Evolutionary conservation across 2,888 invertebrate species (phyloP), one percentile per base, ranked within the genome.

Genomic region (Petrolisthes manimaculis): DNA sequence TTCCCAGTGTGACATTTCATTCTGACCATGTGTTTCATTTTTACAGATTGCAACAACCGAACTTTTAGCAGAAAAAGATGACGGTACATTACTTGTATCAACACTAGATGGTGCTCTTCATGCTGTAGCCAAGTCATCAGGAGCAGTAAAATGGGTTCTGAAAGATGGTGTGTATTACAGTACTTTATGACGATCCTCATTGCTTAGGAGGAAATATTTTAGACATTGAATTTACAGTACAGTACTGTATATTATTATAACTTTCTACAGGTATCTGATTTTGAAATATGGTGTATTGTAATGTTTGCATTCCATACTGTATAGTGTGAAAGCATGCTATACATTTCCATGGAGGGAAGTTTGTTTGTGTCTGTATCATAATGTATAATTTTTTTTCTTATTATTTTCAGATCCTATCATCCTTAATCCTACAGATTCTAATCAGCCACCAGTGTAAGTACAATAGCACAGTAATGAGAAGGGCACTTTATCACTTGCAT

Each of bases 71-170:
- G 91, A 89, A 37, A 86, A 37, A 53, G 77, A 86, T 67, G 91
- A 89, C 12, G 86, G 79, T 12, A 80, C 91, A 14, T 93, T 99
- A 92, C 95, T 99, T 91, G 96, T 98, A 92, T 97, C 98, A 78
- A 99, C 99, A 80, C 94, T 99, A 92, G 97, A 98, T 93, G 99
- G 99, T 91, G 96, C 96, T 91, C 95, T 99, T 92, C 95, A 96
- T 91, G 98, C 97, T n/a, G 95, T 99, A 81, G 96, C 97, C 92
- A 96, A 96, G 91, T 94, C 95, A 91, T 95, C 97, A 86, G 99
- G 99, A 89, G 95, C 95, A 92, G 95, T 97, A 92, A 95, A 96
- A 92, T 99, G 99, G 99, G 96, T 95, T 92, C 95, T 98, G 90
- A 96, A 96, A 78, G 88, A 91, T 87, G 90, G 91, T 91, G 86